Evolutionary conservation across 64 coral and sea anemone genomes (phyloP).

Genomic region (Stylophora pistillata): DNA sequence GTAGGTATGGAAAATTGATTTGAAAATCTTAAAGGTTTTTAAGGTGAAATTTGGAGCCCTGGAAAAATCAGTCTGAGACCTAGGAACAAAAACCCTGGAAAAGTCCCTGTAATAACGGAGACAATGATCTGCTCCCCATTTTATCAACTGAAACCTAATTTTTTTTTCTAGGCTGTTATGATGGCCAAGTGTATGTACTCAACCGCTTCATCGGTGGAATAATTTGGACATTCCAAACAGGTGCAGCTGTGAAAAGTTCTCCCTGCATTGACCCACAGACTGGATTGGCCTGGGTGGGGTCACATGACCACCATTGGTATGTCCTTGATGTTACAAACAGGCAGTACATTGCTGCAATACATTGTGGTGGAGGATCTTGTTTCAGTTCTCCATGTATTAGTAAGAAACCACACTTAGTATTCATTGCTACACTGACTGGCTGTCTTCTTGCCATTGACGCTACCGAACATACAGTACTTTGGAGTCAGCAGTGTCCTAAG

Average conservation of each 20-base stretch:
- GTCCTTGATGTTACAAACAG: constrained; percentile 64
- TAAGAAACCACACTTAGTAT: constrained; percentile 68
- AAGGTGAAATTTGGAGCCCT: too few species aligned
- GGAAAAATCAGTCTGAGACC: too few species aligned
- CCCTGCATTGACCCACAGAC: constrained; percentile 80
- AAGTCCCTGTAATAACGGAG: too few species aligned
- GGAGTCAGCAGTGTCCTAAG: constrained; percentile 72
- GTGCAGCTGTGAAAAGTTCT: constrained; percentile 86
- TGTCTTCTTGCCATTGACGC: constrained; percentile 63
- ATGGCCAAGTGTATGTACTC: constrained; percentile 92
- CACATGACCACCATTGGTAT: constrained; percentile 89
- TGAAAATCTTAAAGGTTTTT: too few species aligned
- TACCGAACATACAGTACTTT: constrained; percentile 27
- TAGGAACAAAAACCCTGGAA: too few species aligned
- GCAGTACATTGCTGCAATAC: constrained; percentile 27
- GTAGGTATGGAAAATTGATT: too few species aligned
- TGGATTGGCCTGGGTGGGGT: constrained; percentile 87
- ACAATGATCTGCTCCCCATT: too few species aligned
- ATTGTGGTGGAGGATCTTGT: constrained; percentile 81
- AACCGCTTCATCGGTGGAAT: constrained; percentile 39
- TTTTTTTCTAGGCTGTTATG: constrained; percentile 84
- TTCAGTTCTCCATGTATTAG: constrained; percentile 85
- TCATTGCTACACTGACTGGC: constrained; percentile 67
- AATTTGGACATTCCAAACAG: constrained; percentile 75
- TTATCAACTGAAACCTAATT: neutral